Base-by-base conservation (phyloP, 2,113 vertebrate genomes). In the Coryphaenoides rupestris region DNA sequence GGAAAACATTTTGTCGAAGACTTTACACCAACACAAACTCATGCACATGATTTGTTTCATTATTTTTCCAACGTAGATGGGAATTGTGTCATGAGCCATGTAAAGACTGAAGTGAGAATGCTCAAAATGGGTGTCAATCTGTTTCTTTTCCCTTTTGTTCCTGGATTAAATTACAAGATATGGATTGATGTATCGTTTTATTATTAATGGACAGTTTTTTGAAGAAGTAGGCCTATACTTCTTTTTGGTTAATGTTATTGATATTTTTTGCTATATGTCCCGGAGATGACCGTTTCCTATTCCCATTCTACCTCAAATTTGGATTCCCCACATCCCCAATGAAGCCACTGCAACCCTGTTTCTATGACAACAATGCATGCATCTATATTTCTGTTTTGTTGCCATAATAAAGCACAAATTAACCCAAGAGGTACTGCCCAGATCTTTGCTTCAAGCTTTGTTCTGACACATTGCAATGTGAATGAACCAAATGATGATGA, bases 341-440 rank as follows among this genome's bases (percentile, higher is more conserved):
- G 56, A 76, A 78, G 70, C 81, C 79, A 74, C 79, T 80, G 80
- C 84, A 82, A 84, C 67, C 76, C 74, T 66, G 74, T 88, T 86
- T 85, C 62, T 88, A 80, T 86, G 65, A 81, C 76, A 55, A 73
- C 65, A 4, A 82, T 88, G 91, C 89, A 92, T 90, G 90, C 86
- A 86, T 84, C 66, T 76, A 86, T 85, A 87, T 84, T 87, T 90
- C 73, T 73, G 85, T 90, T 89, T 86, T 83, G 73, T 87, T 85
- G 61, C 49, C 79, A 74, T 83, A 90, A 90, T 90, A 91, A 91
- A 91, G 89, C 88, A 91, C 88, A 91, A 87, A 72, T 57, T 70
- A 21, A 23, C 73, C 54, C 4, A 66, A 16, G 15, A 50, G 15
- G 47, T 16, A n/a, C 47, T 50, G 47, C 47, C 17, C 17, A 13